phyloP scores from a whole-genome alignment of 2,797 vertebrate genomes.

The Crypturellus tataupa region DNA sequence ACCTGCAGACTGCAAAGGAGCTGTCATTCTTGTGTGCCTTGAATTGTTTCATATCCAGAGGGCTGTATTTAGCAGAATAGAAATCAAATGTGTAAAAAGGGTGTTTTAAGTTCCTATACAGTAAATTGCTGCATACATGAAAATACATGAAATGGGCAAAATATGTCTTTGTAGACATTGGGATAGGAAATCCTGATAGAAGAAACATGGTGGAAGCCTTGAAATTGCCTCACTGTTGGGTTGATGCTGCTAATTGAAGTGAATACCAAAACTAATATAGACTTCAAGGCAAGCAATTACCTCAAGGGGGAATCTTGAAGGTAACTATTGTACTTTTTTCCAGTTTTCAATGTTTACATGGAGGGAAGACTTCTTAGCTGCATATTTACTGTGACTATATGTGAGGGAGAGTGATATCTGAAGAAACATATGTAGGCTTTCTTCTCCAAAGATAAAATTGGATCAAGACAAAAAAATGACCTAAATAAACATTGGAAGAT shows the following conservation, averaged over 20 bases:
- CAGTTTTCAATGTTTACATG: neutral
- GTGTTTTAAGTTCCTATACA: neutral
- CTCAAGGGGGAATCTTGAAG: constrained; percentile 35
- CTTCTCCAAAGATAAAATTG: constrained; percentile 37
- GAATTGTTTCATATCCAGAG: neutral
- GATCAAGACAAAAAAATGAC: constrained; percentile 50
- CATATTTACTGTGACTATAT: neutral
- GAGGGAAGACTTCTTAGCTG: constrained; percentile 41
- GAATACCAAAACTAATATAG: neutral
- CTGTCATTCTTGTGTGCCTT: neutral
- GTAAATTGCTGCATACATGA: neutral
- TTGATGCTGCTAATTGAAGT: constrained; percentile 34
- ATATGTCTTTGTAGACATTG: neutral
- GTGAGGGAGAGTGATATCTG: neutral
- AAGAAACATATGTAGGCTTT: constrained; percentile 34
- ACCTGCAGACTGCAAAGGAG: neutral
- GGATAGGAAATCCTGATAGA: neutral
- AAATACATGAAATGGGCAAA: neutral
- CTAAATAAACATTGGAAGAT: constrained; percentile 47
- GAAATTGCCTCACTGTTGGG: neutral
- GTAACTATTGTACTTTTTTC: constrained; percentile 1
- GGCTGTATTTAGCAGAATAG: neutral
- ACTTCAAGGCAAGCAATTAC: constrained; percentile 20
- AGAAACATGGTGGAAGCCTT: constrained; percentile 20
- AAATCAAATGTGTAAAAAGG: neutral